Evolutionary conservation across 2,888 invertebrate species (phyloP), one percentile per base, ranked within the genome.

Genomic region (Eudemis profundana): DNA sequence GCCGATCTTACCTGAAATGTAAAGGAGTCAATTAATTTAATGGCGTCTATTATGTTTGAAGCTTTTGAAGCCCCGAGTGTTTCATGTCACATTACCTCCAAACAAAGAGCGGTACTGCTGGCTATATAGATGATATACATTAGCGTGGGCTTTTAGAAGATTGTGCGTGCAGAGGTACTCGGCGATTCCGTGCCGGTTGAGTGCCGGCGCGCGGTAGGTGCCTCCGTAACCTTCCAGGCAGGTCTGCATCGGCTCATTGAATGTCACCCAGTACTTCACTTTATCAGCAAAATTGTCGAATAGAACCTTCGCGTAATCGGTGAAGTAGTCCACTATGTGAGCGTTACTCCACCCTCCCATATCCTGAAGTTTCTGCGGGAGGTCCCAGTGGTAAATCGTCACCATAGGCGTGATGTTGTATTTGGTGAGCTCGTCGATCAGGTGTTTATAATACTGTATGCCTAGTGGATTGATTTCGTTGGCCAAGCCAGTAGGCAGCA

Each of bases 251-350:
- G 96, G 96, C 78, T 96, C 96, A 78, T 96, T 96, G 70, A 96
- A 93, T 0, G 96, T 96, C 10, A 95, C 93, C 96, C 96, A 96
- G 67, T 93, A 90, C 79, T 93, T 94, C 4, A 96, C 94, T 77
- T 94, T 93, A 71, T 93, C 92, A 0, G 93, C 95, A 70, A 93
- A 95, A 76, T 94, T 86, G 57, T 93, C 90, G 69, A 95, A 93
- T 63, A 95, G 77, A 29, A 95, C 74, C 68, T 92, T 93, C 0
- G 95, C 95, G 69, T 94, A 96, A 74, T 95, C 94, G 19, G 90
- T 93, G 74, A 93, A 95, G 69, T 93, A 92, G 29, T 95, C 94
- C 14, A 94, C 92, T 2, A 95, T 94, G 70, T 94, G 93, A 0
- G 94, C 93, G 78, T 95, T 96, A 0, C 93, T 87, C 94, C 95